A percentile compares a stretch with the other conserved stretches of the same genome.
Conservation (phyloP, 2,797 vertebrate species). For the Rhodeus uyekii region DNA sequence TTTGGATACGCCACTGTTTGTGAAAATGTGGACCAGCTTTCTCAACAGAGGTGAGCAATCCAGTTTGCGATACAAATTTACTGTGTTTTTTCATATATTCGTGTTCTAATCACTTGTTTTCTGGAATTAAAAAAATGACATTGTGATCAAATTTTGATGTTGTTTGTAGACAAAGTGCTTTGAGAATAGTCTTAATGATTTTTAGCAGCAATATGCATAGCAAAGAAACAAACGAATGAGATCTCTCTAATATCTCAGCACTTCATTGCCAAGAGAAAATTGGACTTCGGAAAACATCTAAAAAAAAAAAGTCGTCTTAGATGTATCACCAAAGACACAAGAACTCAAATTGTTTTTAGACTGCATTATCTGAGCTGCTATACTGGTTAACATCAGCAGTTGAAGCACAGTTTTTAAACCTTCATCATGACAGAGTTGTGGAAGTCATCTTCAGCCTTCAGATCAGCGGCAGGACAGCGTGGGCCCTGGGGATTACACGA, state of each 20-base stretch:
- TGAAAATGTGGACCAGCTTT: constrained; percentile 85
- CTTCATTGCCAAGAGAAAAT: too few relatives aligned
- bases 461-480: constrained; percentile 15
- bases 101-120: constrained; percentile 1
- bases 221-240: neutral
- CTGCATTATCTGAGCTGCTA: neutral
- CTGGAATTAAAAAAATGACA: neutral
- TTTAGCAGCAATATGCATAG: neutral
- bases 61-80: neutral
- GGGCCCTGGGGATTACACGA: neutral
- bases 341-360: neutral
- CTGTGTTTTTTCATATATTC: neutral
- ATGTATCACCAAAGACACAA: neutral
- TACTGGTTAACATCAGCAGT: neutral
- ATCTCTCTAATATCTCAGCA: neutral
- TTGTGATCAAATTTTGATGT: neutral
- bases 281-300: neutral
- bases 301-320: neutral
- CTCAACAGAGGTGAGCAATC: constrained; percentile 81
- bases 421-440: neutral
- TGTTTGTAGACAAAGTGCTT: neutral
- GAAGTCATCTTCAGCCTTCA: constrained; percentile 1
- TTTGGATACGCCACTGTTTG: constrained; percentile 54
- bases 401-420: neutral
- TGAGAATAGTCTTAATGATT: neutral